These are phyloP conservation scores for Sitophilus oryzae DNA, from an alignment of 1,140 invertebrate species.

Conservation along the genomic window DNA sequence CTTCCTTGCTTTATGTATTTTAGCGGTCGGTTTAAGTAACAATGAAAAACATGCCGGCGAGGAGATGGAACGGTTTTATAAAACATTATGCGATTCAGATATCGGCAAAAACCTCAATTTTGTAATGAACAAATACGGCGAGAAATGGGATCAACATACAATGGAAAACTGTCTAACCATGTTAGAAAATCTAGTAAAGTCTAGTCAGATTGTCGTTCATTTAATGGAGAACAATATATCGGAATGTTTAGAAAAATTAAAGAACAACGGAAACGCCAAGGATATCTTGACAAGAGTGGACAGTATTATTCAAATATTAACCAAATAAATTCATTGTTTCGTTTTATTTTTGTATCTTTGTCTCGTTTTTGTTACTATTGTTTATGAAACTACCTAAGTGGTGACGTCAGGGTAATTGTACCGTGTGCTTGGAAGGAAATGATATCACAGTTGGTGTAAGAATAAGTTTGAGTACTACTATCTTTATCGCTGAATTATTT, in stretches of 20 bases:
- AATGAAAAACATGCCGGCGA: slow-evolving; percentile 11
- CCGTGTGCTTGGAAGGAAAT: too few species aligned
- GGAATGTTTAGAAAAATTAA: slow-evolving; percentile 28
- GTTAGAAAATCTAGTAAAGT: slow-evolving; percentile 33
- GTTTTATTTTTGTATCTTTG: too few species aligned
- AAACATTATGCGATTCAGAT: slow-evolving; percentile 53
- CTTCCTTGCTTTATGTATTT: slow-evolving; percentile 60
- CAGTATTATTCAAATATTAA: slow-evolving; percentile 1
- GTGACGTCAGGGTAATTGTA: too few species aligned
- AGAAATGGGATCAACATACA: slow-evolving; percentile 57
- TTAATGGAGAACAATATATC: slow-evolving; percentile 29
- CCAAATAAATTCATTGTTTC: too few species aligned
- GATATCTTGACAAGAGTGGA: neutral
- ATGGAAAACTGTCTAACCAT: slow-evolving; percentile 49
- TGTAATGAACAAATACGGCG: slow-evolving; percentile 55
- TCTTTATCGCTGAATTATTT: too few species aligned
- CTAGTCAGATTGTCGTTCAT: slow-evolving; percentile 23
- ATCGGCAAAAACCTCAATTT: slow-evolving; percentile 56
- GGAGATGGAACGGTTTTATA: slow-evolving; percentile 19
- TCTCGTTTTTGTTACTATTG: too few species aligned
- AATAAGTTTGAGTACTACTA: too few species aligned
- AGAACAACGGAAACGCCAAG: slow-evolving; percentile 19
- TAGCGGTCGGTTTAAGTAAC: slow-evolving; percentile 46
- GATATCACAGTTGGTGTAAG: too few species aligned
- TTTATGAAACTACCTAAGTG: too few species aligned